phyloP scores from a whole-genome alignment of 2,797 vertebrate species.

The Mormyrops boulengeri region DNA sequence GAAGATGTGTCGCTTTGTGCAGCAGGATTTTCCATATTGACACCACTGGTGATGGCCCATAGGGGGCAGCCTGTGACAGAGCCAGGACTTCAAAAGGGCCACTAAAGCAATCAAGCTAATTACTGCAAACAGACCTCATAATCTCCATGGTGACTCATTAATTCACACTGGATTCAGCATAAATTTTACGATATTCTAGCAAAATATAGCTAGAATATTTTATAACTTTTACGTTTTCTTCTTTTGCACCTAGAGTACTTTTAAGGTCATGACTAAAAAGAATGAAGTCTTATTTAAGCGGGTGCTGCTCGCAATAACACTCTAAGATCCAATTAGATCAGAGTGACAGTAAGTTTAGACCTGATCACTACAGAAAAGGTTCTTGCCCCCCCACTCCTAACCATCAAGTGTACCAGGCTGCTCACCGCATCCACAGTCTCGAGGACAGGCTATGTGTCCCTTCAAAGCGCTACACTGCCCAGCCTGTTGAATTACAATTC shows the following conservation, averaged over 20 bases:
- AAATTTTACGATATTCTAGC: not conserved
- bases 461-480: not conserved
- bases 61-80: not conserved
- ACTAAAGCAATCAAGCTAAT: constrained; percentile 2
- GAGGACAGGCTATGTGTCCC: not conserved
- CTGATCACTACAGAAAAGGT: not conserved
- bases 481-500: not conserved
- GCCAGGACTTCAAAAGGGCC: not conserved
- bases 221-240: not conserved
- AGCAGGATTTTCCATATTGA: not conserved
- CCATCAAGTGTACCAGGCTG: not conserved
- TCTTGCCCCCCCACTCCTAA: not conserved
- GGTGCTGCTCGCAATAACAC: not conserved
- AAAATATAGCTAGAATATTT: not conserved
- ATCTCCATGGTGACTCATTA: not conserved
- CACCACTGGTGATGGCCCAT: not conserved
- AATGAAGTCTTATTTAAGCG: not conserved
- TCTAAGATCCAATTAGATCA: not conserved
- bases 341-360: not conserved
- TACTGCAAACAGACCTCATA: not conserved
- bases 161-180: not conserved
- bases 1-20: not conserved
- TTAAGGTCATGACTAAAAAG: not conserved
- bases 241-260: not conserved
- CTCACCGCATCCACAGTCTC: not conserved